Evolutionary conservation across 2,113 vertebrate species (phyloP).

Genomic region (Acrocephalus kingi): DNA sequence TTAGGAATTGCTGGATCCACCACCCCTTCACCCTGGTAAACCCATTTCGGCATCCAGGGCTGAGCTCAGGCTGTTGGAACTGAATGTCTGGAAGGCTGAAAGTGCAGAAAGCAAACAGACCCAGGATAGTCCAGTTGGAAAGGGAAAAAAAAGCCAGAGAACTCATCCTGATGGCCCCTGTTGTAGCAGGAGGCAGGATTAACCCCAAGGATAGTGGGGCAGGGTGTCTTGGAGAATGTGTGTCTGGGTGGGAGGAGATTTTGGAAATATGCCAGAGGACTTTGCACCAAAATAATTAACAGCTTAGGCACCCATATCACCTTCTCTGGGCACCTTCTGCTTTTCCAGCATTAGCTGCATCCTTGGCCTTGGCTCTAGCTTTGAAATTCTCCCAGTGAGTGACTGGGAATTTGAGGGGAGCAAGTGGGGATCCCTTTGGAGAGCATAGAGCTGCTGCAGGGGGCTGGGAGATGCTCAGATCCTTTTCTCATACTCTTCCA

Average conservation of each 20-base stretch:
- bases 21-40: background rate
- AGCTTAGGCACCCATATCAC: background rate
- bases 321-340: background rate
- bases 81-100: background rate
- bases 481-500: conserved; percentile 42
- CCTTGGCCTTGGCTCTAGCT: background rate
- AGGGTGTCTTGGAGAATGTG: background rate
- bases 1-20: background rate
- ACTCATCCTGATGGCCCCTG: accelerated
- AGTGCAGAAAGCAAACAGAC: background rate
- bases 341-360: background rate
- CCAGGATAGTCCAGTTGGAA: background rate
- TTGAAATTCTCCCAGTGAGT: background rate
- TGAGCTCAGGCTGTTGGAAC: background rate
- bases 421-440: background rate
- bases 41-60: background rate
- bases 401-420: background rate
- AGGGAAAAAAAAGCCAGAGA: background rate
- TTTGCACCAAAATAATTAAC: background rate
- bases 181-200: background rate
- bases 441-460: accelerated
- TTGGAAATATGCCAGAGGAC: background rate
- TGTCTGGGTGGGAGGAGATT: background rate
- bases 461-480: background rate
- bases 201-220: background rate